Base-by-base conservation (phyloP, 2,888 invertebrate genomes). In the Julus scandinavius region DNA sequence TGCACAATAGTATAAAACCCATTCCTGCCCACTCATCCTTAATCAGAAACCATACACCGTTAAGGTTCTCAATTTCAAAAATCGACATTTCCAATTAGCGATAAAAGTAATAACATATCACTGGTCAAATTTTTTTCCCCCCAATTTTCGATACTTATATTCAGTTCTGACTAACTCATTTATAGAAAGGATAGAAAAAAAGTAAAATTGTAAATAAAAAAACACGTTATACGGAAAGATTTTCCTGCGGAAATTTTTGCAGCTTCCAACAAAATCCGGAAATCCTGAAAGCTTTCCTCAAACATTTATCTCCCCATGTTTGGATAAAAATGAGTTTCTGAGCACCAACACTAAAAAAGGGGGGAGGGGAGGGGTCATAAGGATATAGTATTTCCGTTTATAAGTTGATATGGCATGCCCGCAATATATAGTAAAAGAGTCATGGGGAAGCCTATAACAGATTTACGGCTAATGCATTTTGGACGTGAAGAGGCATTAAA, bases 251-350 rank as follows among this genome's bases (percentile, higher is more conserved):
- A 85, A 85, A 85, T 49, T 85, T 85, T 85, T 15, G 45, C 45
- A 41, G 4, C 41, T 85, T 45, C 29, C 85, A 85, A 85, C 85
- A 45, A 20, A 85, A 85, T 45, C 45, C 85, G 45, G 85, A 85
- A 45, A 85, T 85, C 85, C 85, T 45, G 45, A 85, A 7, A 85
- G 85, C 45, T 29, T 85, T 85, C 85, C 85, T 45, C 45, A 85
- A 85, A 85, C 85, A 45, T 29, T 85, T 85, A 85, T 85, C 85
- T 85, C 20, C 13, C 29, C 45, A 2, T 50, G 85, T 45, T 50
- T 49, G 50, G 50, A 20, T 45, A n/a, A 85, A 45, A 45, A 41
- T 45, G 17, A 85, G 45, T 45, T 85, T n/a, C 45, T 50, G 50
- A 49, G 85, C 85, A 20, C 85, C 45, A 20, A 11, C 50, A 20